Conservation (phyloP, 2,113 vertebrate species). For the Mirza zaza region DNA sequence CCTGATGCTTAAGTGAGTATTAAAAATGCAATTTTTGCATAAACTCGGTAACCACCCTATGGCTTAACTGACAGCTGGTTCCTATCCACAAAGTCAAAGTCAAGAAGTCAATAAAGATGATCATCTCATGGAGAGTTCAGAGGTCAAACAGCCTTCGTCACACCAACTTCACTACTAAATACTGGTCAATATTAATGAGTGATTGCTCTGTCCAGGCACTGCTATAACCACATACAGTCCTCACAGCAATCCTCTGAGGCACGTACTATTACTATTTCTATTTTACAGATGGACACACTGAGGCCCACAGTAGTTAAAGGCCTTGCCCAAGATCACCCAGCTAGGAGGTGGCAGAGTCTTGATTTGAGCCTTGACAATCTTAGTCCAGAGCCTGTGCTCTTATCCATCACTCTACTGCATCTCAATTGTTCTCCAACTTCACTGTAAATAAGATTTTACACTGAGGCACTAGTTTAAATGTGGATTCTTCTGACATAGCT, state of each 20-base stretch:
- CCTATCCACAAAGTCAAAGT: background rate
- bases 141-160: background rate
- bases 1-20: background rate
- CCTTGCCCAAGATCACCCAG: background rate
- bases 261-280: background rate
- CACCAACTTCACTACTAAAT: background rate
- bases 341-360: background rate
- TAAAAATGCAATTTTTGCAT: constrained; percentile 2
- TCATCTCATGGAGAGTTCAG: background rate
- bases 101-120: background rate
- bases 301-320: background rate
- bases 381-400: background rate
- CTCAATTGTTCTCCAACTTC: background rate
- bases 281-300: background rate
- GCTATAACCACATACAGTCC: background rate
- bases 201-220: background rate
- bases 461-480: background rate
- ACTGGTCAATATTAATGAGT: background rate
- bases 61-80: background rate
- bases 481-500: background rate
- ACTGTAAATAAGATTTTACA: background rate
- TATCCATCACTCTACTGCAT: background rate
- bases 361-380: background rate
- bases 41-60: background rate
- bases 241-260: background rate